Evolutionary conservation across 2,888 invertebrate genomes (phyloP).

Genomic region (Mythimna vitellina): DNA sequence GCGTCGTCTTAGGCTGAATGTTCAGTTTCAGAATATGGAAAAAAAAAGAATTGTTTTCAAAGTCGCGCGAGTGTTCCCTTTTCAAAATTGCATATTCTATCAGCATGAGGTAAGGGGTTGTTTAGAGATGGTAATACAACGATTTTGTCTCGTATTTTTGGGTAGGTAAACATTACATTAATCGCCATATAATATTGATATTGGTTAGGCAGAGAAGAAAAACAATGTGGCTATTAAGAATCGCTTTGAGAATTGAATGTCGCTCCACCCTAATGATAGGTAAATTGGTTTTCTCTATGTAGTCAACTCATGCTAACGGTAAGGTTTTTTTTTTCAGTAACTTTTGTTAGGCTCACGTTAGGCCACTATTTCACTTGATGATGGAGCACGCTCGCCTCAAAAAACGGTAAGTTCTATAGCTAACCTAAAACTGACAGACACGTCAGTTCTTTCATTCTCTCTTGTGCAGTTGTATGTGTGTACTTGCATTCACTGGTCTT

Average conservation of each 20-base stretch:
- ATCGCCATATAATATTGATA: not conserved
- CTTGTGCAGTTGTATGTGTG: too few species aligned
- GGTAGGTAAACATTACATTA: not conserved
- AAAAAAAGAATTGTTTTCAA: too few species aligned
- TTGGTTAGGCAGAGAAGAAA: not conserved
- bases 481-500: too few species aligned
- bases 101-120: conserved; percentile 27
- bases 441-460: not conserved
- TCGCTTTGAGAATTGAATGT: not conserved
- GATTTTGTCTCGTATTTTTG: not conserved
- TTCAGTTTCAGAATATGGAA: too few species aligned
- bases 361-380: too few species aligned
- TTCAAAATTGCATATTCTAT: conserved; percentile 16
- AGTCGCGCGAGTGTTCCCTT: too few species aligned
- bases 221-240: not conserved
- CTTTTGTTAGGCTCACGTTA: too few species aligned
- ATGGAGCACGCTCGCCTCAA: too few species aligned
- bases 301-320: not conserved
- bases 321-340: too few species aligned
- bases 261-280: not conserved
- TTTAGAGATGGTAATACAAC: not conserved
- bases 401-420: not conserved
- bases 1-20: too few species aligned
- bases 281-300: too few species aligned
- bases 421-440: not conserved